These are phyloP conservation scores for Piliocolobus tephrosceles DNA, from an alignment of 2,113 vertebrate genomes.

Conservation along the genomic window DNA sequence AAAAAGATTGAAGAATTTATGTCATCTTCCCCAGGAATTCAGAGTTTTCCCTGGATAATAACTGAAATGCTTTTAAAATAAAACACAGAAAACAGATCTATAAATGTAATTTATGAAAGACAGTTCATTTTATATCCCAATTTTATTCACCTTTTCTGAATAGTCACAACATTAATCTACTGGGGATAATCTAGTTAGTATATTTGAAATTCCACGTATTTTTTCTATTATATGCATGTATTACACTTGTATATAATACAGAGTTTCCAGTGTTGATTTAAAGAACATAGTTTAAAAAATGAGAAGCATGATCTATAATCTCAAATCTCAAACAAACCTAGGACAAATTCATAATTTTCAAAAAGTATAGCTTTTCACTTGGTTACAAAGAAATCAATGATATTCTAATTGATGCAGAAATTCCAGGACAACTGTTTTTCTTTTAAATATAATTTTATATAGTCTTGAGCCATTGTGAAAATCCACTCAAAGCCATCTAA, in stretches of 20 bases:
- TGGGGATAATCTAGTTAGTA: constrained; percentile 80
- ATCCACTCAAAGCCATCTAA: constrained; percentile 55
- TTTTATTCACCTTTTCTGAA: constrained; percentile 85
- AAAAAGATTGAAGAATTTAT: constrained; percentile 56
- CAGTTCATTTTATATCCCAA: constrained; percentile 80
- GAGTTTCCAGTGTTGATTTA: constrained; percentile 79
- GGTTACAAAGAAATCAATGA: constrained; percentile 68
- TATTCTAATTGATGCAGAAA: constrained; percentile 58
- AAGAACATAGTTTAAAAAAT: constrained; percentile 78
- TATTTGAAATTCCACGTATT: constrained; percentile 88
- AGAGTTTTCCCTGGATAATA: not conserved
- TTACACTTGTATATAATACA: constrained; percentile 88
- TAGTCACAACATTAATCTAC: constrained; percentile 84
- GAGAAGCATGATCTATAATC: constrained; percentile 79
- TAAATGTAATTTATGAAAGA: constrained; percentile 65
- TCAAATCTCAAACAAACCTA: constrained; percentile 76
- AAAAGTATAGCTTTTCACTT: constrained; percentile 77
- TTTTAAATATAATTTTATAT: constrained; percentile 42
- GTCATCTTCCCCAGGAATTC: constrained; percentile 17
- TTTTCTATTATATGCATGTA: constrained; percentile 85
- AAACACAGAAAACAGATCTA: constrained; percentile 56
- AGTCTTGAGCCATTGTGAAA: constrained; percentile 69
- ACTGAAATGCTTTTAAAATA: constrained; percentile 22
- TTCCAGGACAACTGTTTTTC: constrained; percentile 39
- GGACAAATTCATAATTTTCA: constrained; percentile 74